Percentiles rank a stretch among this genome's conserved stretches.
phyloP scores from a whole-genome alignment of 2,797 vertebrate genomes.

The Coregonus suidteri region DNA sequence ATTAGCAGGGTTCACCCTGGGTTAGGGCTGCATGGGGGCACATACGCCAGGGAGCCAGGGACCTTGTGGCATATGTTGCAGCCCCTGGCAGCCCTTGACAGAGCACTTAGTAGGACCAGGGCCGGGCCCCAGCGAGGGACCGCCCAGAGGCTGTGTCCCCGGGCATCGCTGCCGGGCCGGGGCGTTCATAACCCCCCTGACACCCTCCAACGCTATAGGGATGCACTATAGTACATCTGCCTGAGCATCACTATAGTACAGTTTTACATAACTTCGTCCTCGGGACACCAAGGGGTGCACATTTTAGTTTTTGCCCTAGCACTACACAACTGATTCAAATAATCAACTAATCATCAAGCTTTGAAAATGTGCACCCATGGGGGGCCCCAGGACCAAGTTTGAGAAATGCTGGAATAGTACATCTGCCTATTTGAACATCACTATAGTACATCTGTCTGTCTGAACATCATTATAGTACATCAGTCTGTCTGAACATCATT shows the following conservation, averaged over 20 bases:
- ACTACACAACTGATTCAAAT: no score
- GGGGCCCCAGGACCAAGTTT: no score
- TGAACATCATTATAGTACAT: neutral
- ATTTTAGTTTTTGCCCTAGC: no score
- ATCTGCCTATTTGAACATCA: no score
- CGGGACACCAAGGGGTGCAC: no score
- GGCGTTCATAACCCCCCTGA: constrained; percentile 69
- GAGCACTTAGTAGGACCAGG: constrained; percentile 83
- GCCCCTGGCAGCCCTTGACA: constrained; percentile 81
- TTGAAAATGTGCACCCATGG: no score
- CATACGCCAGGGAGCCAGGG: constrained; percentile 57
- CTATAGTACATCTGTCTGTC: no score
- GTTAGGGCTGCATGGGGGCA: constrained; percentile 28
- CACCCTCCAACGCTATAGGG: constrained; percentile 25
- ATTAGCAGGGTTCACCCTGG: constrained; percentile 79
- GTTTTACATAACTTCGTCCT: no score
- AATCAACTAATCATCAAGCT: no score
- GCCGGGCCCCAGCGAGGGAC: constrained; percentile 70
- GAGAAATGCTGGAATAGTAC: no score
- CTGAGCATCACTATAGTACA: neutral
- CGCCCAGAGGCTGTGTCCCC: constrained; percentile 73
- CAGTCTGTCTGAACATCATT: no score
- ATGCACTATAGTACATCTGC: neutral
- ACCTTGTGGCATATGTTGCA: constrained; percentile 81
- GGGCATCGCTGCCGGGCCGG: constrained; percentile 74